Percentiles rank a stretch among this genome's conserved stretches.
Evolutionary conservation across 37 sponge, comb jelly and placozoan genomes (phyloP).

Genomic region (Amphimedon queenslandica): DNA sequence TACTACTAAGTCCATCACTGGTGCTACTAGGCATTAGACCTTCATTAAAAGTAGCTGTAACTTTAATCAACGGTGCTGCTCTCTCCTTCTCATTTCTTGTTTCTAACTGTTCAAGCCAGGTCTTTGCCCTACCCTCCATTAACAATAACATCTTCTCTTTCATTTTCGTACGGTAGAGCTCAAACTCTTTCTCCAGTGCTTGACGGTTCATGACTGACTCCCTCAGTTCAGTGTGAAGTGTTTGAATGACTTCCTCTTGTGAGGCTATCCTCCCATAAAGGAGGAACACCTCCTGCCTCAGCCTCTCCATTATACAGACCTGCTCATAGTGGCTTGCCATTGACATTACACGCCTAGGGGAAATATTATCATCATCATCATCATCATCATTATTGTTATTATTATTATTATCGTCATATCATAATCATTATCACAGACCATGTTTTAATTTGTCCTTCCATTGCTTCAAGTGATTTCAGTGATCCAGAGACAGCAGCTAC

Average conservation of each 20-base stretch:
- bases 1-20: no score
- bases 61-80: no score
- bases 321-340: conserved; percentile 40
- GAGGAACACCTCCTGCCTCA: conserved; percentile 65
- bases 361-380: neutral
- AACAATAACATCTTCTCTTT: neutral
- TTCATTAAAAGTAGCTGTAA: no score
- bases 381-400: no score
- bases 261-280: conserved; percentile 49
- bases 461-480: conserved; percentile 13
- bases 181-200: conserved; percentile 48
- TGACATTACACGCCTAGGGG: neutral
- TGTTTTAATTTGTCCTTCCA: conserved; percentile 15
- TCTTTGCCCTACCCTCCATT: neutral
- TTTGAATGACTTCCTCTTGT: conserved; percentile 30
- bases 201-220: conserved; percentile 18
- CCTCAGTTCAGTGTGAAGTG: conserved; percentile 32
- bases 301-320: conserved; percentile 66
- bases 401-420: no score
- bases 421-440: conserved; percentile 28
- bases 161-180: conserved; percentile 11
- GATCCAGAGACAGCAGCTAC: conserved; percentile 10
- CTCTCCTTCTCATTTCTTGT: no score
- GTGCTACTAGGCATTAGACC: no score
- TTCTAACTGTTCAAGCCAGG: neutral